Conservation (phyloP, 1,140 invertebrate genomes). For the Chironomus tepperi region DNA sequence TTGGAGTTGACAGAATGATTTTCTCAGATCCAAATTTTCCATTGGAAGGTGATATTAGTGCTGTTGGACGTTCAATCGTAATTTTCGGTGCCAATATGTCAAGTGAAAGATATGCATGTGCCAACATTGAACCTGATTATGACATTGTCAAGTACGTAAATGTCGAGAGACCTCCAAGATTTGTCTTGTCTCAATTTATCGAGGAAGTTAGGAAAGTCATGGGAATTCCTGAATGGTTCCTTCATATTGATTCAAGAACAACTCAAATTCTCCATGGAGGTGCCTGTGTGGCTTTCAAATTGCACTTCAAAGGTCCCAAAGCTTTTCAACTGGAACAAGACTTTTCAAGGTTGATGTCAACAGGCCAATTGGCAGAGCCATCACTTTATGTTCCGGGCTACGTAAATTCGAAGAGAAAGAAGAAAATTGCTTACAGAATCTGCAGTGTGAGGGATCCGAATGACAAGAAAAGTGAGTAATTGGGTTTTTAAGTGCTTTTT, state of each 20-base stretch:
- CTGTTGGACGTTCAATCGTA: slow-evolving; percentile 77
- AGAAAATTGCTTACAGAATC: slow-evolving; percentile 57
- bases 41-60: slow-evolving; percentile 62
- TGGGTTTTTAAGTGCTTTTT: neutral
- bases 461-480: slow-evolving; percentile 45
- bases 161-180: slow-evolving; percentile 74
- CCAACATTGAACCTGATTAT: slow-evolving; percentile 83
- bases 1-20: slow-evolving; percentile 68
- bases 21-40: slow-evolving; percentile 83
- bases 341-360: slow-evolving; percentile 62
- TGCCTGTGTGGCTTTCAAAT: slow-evolving; percentile 75
- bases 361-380: slow-evolving; percentile 60
- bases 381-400: slow-evolving; percentile 71
- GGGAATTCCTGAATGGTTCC: slow-evolving; percentile 82
- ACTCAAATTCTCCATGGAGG: slow-evolving; percentile 68
- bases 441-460: slow-evolving; percentile 63
- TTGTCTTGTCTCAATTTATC: slow-evolving; percentile 80
- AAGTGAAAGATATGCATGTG: slow-evolving; percentile 70
- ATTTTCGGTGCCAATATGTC: slow-evolving; percentile 68
- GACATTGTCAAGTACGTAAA: slow-evolving; percentile 87
- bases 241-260: slow-evolving; percentile 72
- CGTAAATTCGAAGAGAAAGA: slow-evolving; percentile 58
- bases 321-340: slow-evolving; percentile 60
- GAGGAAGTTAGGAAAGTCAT: slow-evolving; percentile 71
- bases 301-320: slow-evolving; percentile 78